Conservation (phyloP, 1,140 invertebrate genomes). For the Eueides isabella region DNA sequence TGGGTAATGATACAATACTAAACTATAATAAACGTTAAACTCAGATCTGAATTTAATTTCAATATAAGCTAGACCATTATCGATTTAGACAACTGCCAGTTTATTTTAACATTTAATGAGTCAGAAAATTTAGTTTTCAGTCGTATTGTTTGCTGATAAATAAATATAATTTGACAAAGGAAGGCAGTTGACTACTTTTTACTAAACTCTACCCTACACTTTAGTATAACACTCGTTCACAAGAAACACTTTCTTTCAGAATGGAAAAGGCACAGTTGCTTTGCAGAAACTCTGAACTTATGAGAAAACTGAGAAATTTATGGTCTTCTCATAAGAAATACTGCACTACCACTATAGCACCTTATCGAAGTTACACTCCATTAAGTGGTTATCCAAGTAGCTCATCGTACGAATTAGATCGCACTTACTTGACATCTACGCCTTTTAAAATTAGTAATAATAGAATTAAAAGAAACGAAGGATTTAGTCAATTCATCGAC, state of each 20-base stretch:
- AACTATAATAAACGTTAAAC: conserved; percentile 50
- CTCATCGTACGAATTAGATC: conserved; percentile 70
- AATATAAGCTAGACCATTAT: not conserved
- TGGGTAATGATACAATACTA: conserved; percentile 61
- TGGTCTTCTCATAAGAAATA: conserved; percentile 84
- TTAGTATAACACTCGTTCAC: conserved; percentile 38
- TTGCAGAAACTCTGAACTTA: conserved; percentile 83
- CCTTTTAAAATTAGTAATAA: conserved; percentile 64
- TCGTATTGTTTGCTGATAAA: not conserved
- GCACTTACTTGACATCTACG: conserved; percentile 68
- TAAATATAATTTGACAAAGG: not conserved
- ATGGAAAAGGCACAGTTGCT: conserved; percentile 82
- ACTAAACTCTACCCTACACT: conserved; percentile 2
- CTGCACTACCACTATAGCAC: conserved; percentile 74
- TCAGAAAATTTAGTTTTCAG: not conserved
- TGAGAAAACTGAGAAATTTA: conserved; percentile 83
- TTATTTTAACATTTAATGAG: not conserved
- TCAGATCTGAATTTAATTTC: conserved; percentile 16
- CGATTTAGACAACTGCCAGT: conserved; percentile 14
- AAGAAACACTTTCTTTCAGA: conserved; percentile 72
- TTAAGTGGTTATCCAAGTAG: conserved; percentile 74
- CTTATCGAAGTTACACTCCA: conserved; percentile 66
- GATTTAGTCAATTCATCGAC: conserved; percentile 44
- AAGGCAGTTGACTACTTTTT: conserved; percentile 11
- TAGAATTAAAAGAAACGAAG: conserved; percentile 61